Evolutionary conservation across 1,140 invertebrate genomes (phyloP).

Genomic region (Diachasmimorpha longicaudata): DNA sequence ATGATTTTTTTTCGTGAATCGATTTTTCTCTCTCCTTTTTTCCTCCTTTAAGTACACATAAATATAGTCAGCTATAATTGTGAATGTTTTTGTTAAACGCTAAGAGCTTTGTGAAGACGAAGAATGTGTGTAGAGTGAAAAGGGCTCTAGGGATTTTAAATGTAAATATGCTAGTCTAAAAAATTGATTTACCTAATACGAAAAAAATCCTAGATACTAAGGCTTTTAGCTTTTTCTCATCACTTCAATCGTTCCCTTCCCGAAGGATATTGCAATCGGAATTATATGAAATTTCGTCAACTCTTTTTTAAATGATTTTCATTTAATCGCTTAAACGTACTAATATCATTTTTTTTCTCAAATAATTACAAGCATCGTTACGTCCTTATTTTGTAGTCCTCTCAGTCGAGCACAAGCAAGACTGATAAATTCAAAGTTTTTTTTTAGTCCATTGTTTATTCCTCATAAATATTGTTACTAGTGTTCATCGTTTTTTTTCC

Average conservation of each 20-base stretch:
- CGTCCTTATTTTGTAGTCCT: slow-evolving; percentile 56
- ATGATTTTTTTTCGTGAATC: slow-evolving; percentile 20
- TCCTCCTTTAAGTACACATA: slow-evolving; percentile 49
- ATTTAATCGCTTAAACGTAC: slow-evolving; percentile 60
- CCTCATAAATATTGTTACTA: slow-evolving; percentile 17
- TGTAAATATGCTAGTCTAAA: slow-evolving; percentile 24
- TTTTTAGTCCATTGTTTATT: slow-evolving; percentile 18
- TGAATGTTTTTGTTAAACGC: slow-evolving; percentile 34
- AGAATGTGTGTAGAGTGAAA: slow-evolving; percentile 25
- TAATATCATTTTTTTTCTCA: slow-evolving; percentile 55
- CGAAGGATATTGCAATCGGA: slow-evolving; percentile 54
- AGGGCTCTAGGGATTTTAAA: slow-evolving; percentile 19
- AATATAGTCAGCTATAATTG: slow-evolving; percentile 51
- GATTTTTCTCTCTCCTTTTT: slow-evolving; percentile 26
- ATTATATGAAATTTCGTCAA: slow-evolving; percentile 61
- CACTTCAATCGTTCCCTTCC: not conserved
- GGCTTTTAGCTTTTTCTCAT: slow-evolving; percentile 22
- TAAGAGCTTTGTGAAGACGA: slow-evolving; percentile 33
- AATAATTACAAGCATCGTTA: slow-evolving; percentile 64
- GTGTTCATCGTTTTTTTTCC: not conserved
- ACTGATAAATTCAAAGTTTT: slow-evolving; percentile 14
- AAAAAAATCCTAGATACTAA: slow-evolving; percentile 45
- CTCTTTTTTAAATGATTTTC: slow-evolving; percentile 26
- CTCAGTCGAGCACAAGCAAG: slow-evolving; percentile 35
- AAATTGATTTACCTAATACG: slow-evolving; percentile 35